Evolutionary conservation across 2,113 vertebrate species (phyloP), one percentile per base, ranked within the genome.

Genomic region (Poeciliopsis prolifica): DNA sequence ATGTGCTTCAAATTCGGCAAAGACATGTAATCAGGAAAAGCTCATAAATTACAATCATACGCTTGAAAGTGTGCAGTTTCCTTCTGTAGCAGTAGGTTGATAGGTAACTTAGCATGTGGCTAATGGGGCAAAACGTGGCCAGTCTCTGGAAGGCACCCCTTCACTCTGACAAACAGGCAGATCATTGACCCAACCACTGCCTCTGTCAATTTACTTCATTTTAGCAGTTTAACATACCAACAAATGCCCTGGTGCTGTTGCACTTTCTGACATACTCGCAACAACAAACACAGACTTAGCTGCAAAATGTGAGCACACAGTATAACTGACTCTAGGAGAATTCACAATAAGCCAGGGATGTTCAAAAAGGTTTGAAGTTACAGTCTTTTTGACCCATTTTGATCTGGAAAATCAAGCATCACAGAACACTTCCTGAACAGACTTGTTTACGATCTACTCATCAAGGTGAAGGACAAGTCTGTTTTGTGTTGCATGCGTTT

Each of bases 61-160:
- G 62, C 44, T 26, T 40, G n/a, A 42, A 74, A 13, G 54, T 63
- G n/a, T 58, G 68, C n/a, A 29, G 28, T 66, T 66, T 68, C 31
- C 65, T 84, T 48, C 29, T 72, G 66, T 68, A 67, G 77, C 64
- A 71, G 83, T 68, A 66, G 64, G 75, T 5, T 92, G 89, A 93
- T 87, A 86, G 81, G 77, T 86, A 83, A 84, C 92, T 93, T 84
- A 90, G 85, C 86, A 85, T 78, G 76, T 31, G 74, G 83, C 72
- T 89, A 92, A 91, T 86, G 81, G 84, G 79, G 89, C 71, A 64
- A 78, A 88, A 78, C 74, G 35, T 6, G 11, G 54, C 71, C 66
- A 40, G 63, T 75, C 37, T 77, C 81, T 80, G 7, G 7, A 17
- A 64, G 65, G 72, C 72, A 75, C 64, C 80, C 82, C 66, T 77